Evolutionary conservation across 2,888 invertebrate genomes (phyloP).

Genomic region (Cantharis flavilabris): DNA sequence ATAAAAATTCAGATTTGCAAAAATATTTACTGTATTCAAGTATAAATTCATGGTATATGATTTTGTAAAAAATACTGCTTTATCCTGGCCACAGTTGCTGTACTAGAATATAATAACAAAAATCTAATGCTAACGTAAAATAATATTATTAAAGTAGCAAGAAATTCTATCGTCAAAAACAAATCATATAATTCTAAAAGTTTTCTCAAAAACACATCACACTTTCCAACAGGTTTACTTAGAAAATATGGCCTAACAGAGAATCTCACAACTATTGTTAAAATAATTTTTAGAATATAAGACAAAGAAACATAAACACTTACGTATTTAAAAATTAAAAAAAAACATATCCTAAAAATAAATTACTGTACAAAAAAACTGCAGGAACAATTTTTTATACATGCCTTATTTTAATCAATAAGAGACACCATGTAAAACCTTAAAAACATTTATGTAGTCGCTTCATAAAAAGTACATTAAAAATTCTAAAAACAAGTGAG

Average conservation of each 20-base stretch:
- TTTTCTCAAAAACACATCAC: neutral
- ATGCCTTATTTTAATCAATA: constrained; percentile 7
- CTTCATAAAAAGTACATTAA: neutral
- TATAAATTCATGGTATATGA: neutral
- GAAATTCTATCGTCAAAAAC: neutral
- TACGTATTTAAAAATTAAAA: neutral
- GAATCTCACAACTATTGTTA: neutral
- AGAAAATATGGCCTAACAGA: neutral
- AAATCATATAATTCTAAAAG: neutral
- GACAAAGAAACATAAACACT: neutral
- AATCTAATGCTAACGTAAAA: neutral
- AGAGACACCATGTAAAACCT: neutral
- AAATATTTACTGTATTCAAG: neutral
- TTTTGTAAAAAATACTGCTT: neutral
- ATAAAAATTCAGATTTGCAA: neutral
- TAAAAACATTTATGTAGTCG: neutral
- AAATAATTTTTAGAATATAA: neutral
- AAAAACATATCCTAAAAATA: constrained; percentile 24
- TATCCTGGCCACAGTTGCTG: neutral
- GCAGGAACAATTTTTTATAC: constrained; percentile 16
- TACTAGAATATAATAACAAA: neutral
- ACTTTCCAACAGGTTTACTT: neutral
- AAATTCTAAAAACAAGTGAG: neutral
- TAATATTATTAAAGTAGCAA: neutral
- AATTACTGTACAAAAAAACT: constrained; percentile 33